Evolutionary conservation across 2,888 invertebrate genomes (phyloP).

Genomic region (Sericinus montela): DNA sequence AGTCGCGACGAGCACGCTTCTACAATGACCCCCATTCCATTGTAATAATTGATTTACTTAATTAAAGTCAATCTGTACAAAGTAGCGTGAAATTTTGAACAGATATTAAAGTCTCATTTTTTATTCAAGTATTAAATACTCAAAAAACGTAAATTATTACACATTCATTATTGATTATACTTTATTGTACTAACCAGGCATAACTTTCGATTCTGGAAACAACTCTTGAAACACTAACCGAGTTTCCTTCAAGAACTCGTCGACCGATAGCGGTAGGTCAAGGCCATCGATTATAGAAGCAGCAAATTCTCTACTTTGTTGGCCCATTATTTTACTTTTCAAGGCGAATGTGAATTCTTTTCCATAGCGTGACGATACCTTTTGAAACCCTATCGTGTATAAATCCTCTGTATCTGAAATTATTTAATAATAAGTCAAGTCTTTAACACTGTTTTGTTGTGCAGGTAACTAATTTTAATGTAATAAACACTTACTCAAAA

Average conservation of each 20-base stretch:
- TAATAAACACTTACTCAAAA: conserved; percentile 55
- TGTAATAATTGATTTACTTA: too few species aligned
- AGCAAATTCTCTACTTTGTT: conserved; percentile 81
- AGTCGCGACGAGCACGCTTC: too few species aligned
- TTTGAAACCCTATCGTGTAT: conserved; percentile 86
- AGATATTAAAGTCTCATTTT: too few species aligned
- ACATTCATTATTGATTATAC: too few species aligned
- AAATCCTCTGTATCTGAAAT: conserved; percentile 88
- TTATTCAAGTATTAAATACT: too few species aligned
- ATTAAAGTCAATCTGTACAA: too few species aligned
- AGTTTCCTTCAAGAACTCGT: conserved; percentile 82
- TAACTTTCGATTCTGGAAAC: conserved; percentile 81
- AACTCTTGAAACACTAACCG: conserved; percentile 73
- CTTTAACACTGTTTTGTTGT: conserved; percentile 19
- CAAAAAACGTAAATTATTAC: too few species aligned
- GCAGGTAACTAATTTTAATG: too few species aligned
- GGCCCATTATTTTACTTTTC: conserved; percentile 87
- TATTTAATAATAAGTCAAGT: conserved; percentile 60
- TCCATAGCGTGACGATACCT: conserved; percentile 82
- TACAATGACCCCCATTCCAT: too few species aligned
- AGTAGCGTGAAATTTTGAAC: too few species aligned
- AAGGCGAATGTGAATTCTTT: conserved; percentile 88
- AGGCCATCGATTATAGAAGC: conserved; percentile 78
- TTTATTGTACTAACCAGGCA: conserved; percentile 86
- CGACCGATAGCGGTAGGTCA: conserved; percentile 82